Percentiles rank a stretch among this genome's conserved stretches.
Conservation (phyloP, 2,888 invertebrate genomes). For the Epinotia demarniana region DNA sequence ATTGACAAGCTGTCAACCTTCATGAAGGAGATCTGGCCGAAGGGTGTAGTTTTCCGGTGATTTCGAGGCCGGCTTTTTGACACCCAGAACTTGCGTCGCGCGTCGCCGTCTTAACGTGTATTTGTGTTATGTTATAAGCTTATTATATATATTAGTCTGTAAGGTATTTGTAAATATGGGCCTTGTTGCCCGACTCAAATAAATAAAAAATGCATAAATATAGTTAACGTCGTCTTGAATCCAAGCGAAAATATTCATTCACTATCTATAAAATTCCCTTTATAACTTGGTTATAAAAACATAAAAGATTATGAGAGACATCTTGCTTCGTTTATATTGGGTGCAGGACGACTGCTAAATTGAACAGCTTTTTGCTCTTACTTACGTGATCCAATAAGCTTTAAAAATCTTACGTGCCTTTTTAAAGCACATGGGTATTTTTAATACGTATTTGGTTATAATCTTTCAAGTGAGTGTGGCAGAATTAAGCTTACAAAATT, state of each 20-base stretch:
- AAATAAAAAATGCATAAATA: too few relatives aligned
- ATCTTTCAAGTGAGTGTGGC: not conserved
- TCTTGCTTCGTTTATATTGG: slow-evolving; percentile 11
- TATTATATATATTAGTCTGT: too few relatives aligned
- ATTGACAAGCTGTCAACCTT: too few relatives aligned
- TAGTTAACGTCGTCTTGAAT: too few relatives aligned
- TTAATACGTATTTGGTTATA: not conserved
- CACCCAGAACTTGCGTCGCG: too few relatives aligned
- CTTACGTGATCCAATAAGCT: slow-evolving; percentile 38
- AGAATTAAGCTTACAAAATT: slow-evolving; percentile 1
- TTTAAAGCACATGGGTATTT: not conserved
- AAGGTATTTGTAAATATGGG: too few relatives aligned
- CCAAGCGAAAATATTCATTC: not conserved
- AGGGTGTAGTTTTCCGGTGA: too few relatives aligned
- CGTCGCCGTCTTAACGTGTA: too few relatives aligned
- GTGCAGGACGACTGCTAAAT: slow-evolving; percentile 16
- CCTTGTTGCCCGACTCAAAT: too few relatives aligned
- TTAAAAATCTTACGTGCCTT: not conserved
- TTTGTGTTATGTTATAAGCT: too few relatives aligned
- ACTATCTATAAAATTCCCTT: not conserved
- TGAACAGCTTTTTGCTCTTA: slow-evolving; percentile 23
- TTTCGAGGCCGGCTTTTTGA: too few relatives aligned
- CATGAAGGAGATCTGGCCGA: too few relatives aligned
- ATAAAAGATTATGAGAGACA: slow-evolving; percentile 16
- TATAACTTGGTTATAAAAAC: not conserved